Percentiles rank a stretch among this genome's conserved stretches.
Conservation (phyloP, 2,113 vertebrate genomes). For the Bufo bufo region DNA sequence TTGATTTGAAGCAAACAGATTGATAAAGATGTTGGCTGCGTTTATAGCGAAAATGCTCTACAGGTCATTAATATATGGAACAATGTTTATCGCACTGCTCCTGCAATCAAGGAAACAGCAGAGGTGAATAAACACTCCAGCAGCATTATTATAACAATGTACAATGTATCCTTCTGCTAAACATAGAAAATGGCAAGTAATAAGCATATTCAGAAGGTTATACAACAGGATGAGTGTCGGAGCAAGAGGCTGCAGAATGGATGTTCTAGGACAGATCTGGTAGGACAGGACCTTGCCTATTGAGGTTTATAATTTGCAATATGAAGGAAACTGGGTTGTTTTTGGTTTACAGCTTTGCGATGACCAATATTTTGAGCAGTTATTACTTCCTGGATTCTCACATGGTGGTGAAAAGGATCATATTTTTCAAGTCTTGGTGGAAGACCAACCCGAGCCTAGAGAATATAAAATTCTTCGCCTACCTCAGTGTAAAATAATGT, state of each 20-base stretch:
- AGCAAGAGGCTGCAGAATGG: too few species aligned
- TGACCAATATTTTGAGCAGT: not conserved
- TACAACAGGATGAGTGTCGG: not conserved
- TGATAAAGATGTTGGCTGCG: constrained; percentile 33
- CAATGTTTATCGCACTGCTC: constrained; percentile 16
- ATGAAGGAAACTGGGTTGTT: not conserved
- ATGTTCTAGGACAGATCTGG: not conserved
- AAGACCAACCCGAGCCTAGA: not conserved
- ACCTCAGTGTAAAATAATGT: too few species aligned
- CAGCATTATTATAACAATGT: not conserved
- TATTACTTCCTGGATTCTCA: not conserved
- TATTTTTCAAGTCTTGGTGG: not conserved
- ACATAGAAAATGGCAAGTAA: not conserved
- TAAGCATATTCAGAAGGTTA: not conserved
- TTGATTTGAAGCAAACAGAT: constrained; percentile 42
- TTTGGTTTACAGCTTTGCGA: not conserved
- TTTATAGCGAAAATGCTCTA: constrained; percentile 16
- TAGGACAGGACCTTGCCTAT: not conserved
- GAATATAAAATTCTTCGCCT: not conserved
- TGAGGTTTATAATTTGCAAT: not conserved
- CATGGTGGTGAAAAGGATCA: not conserved
- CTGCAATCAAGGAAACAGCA: constrained; percentile 29
- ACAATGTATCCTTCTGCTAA: not conserved
- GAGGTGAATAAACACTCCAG: not conserved
- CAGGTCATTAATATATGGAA: constrained; percentile 29